Base-by-base conservation (phyloP, 2,113 vertebrate species). In the Martes martes region DNA sequence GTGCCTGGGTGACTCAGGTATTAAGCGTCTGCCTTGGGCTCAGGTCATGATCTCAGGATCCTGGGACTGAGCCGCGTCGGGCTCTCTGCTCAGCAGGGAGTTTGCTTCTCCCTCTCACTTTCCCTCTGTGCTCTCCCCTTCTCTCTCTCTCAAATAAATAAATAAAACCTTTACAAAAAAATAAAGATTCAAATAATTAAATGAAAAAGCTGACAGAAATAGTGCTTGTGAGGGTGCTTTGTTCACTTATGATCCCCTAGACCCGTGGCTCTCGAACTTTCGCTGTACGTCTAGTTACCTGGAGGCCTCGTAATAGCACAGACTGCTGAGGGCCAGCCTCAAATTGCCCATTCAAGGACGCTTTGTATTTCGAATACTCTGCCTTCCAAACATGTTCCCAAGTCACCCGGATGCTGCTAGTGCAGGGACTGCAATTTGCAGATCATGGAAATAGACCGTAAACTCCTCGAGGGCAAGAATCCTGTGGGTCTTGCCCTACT, bases 401-500 rank as follows among this genome's bases (percentile, higher is more conserved):
- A 47, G 8, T n/a, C 10, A 1, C 15, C 39, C 1, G 1, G 69
- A 28, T 5, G 9, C 33, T n/a, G n/a, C 63, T 8, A 28, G 31
- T 21, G 28, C 50, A n/a, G 42, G 7, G 16, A 10, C 50, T 10
- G 14, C 5, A 14, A 0, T 76, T 28, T 59, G n/a, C 18, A 91
- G 28, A 67, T 15, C 79, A 11, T 1, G 33, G 21, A 3, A 13
- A 11, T 21, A 65, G 55, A n/a, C 33, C 5, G 7, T 13, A 18
- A 63, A 31, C 19, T 39, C 39, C 4, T 2, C 3, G 10, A 59
- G 8, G 4, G 14, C 63, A 47, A 87, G 80, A 14, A 3, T 11
- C 24, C 2, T 0, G 7, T 24, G 26, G 4, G 5, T 15, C n/a
- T 39, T 2, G 1, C 28, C 81, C 7, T 7, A 2, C 21, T n/a